phyloP scores from a whole-genome alignment of 2,888 invertebrate species.

The Augochlorella aurata region DNA sequence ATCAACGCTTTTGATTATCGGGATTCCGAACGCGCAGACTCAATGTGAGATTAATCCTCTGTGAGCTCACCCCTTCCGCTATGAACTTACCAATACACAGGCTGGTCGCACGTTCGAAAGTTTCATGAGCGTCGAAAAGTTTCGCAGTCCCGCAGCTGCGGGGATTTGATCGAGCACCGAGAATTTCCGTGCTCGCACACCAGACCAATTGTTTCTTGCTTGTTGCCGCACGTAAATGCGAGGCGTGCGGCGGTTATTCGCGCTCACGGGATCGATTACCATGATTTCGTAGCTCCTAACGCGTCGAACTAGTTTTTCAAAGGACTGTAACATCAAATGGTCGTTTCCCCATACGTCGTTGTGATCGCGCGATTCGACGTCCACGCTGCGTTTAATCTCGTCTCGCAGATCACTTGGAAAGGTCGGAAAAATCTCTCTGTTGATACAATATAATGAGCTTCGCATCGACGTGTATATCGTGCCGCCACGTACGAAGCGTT shows the following conservation, averaged over 20 bases:
- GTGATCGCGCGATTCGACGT: not conserved
- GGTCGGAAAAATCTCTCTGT: not conserved
- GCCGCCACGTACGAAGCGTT: not conserved
- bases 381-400: not conserved
- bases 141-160: conserved; percentile 57
- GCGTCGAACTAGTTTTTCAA: not conserved
- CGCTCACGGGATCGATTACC: not conserved
- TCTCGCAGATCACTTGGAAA: not conserved
- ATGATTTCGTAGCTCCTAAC: not conserved
- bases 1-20: conserved; percentile 72
- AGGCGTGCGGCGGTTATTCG: not conserved
- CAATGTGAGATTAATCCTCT: conserved; percentile 71
- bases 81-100: conserved; percentile 65
- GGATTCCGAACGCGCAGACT: conserved; percentile 69
- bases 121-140: conserved; percentile 65
- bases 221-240: conserved; percentile 22
- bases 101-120: conserved; percentile 62
- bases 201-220: conserved; percentile 46
- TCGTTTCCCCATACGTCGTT: not conserved
- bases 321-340: not conserved
- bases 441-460: conserved; percentile 9
- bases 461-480: not conserved
- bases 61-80: conserved; percentile 63
- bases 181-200: conserved; percentile 33
- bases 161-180: conserved; percentile 58